Conservation (phyloP, 2,797 vertebrate species). For the Eospalax fontanierii region DNA sequence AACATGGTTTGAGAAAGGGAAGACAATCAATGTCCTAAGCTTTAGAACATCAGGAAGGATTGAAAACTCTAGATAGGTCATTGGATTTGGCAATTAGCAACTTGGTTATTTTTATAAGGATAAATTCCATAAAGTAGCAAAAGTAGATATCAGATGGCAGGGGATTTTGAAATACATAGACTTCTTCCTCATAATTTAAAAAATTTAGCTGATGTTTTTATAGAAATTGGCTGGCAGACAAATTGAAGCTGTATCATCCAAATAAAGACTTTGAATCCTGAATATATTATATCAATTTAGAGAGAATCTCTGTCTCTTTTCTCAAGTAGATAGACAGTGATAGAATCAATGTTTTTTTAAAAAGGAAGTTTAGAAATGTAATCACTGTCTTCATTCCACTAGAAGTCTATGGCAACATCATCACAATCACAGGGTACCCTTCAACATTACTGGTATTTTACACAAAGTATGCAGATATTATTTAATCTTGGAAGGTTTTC, state of each 20-base stretch:
- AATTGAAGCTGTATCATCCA: slow-evolving; percentile 68
- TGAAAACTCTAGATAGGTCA: background rate
- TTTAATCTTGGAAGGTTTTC: slow-evolving; percentile 37
- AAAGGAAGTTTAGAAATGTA: slow-evolving; percentile 36
- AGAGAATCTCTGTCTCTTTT: slow-evolving; percentile 52
- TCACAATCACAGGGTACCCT: background rate
- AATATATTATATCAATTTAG: slow-evolving; percentile 69
- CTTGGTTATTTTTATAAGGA: slow-evolving; percentile 24
- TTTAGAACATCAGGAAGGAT: background rate
- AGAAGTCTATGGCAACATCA: background rate
- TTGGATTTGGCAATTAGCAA: background rate
- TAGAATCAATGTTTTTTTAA: slow-evolving; percentile 49
- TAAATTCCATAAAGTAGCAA: slow-evolving; percentile 33
- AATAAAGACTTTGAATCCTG: slow-evolving; percentile 72
- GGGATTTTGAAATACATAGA: slow-evolving; percentile 73
- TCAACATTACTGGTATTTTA: background rate
- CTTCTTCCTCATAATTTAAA: slow-evolving; percentile 57
- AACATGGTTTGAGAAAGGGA: background rate
- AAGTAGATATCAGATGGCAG: slow-evolving; percentile 58
- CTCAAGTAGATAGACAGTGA: background rate
- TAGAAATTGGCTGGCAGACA: slow-evolving; percentile 69
- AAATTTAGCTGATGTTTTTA: slow-evolving; percentile 74
- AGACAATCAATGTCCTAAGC: background rate
- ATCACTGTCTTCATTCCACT: background rate
- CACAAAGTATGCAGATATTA: background rate